phyloP scores from a whole-genome alignment of 2,888 invertebrate species.

The Erebia aethiops region DNA sequence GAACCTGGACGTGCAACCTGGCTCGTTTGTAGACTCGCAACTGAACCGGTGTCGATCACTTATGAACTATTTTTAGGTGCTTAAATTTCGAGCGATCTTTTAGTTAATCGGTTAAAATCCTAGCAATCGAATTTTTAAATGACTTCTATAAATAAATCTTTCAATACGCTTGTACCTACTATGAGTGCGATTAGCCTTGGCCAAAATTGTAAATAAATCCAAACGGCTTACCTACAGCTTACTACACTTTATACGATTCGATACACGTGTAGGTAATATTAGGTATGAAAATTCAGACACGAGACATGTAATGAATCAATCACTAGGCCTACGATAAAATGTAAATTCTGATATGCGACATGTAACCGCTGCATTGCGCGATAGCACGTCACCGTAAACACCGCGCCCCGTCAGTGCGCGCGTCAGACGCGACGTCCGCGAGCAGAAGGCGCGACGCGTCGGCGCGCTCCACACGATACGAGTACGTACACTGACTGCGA shows the following conservation, averaged over 20 bases:
- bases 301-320: conserved; percentile 51
- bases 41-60: conserved; percentile 23
- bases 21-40: conserved; percentile 4
- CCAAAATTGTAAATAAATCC: conserved; percentile 68
- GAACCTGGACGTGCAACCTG: not conserved
- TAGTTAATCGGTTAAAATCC: conserved; percentile 31
- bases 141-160: conserved; percentile 44
- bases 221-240: conserved; percentile 70
- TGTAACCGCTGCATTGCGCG: conserved; percentile 11
- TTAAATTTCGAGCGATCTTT: conserved; percentile 35
- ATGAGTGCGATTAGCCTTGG: conserved; percentile 55
- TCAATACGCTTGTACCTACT: conserved; percentile 61
- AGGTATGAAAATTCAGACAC: conserved; percentile 50
- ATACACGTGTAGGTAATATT: conserved; percentile 67
- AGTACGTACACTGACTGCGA: no score
- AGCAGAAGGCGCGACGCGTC: no score
- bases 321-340: conserved; percentile 58
- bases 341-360: conserved; percentile 12
- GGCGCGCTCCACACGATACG: not conserved
- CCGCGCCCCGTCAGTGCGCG: not conserved
- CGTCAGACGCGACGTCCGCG: conserved; percentile 3
- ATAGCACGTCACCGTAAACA: not conserved
- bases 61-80: conserved; percentile 40
- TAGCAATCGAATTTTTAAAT: conserved; percentile 38
- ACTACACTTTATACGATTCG: conserved; percentile 72